These are phyloP conservation scores for Ispidina lecontei DNA, from an alignment of 2,797 vertebrate species.

Conservation along the genomic window DNA sequence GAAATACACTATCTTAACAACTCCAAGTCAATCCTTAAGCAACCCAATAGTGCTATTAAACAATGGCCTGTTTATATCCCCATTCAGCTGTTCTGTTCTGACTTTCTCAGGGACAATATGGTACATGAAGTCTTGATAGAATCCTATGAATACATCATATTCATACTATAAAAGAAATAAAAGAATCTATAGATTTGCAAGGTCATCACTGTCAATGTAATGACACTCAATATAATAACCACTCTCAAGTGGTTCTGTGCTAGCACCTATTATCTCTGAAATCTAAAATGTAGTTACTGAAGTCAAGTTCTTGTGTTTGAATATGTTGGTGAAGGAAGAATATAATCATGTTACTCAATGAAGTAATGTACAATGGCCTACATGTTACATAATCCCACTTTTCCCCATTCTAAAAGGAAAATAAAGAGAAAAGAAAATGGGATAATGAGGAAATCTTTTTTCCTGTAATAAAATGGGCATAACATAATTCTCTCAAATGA, in stretches of 20 bases:
- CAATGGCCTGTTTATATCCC: conserved; percentile 21
- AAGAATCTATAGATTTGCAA: background rate
- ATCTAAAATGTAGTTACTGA: background rate
- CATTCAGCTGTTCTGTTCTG: conserved; percentile 6
- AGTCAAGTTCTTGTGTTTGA: background rate
- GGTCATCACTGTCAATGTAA: background rate
- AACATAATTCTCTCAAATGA: background rate
- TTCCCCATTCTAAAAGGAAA: background rate
- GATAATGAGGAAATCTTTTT: conserved; percentile 6
- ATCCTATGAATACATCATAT: background rate
- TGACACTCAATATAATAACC: background rate
- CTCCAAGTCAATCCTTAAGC: conserved; percentile 27
- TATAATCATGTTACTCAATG: background rate
- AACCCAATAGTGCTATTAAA: conserved; percentile 19
- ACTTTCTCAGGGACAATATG: background rate
- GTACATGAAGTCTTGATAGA: background rate
- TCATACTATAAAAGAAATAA: background rate
- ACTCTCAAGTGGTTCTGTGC: background rate
- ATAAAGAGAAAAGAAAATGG: background rate
- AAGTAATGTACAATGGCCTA: background rate
- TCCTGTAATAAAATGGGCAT: background rate
- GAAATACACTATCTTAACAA: conserved; percentile 37
- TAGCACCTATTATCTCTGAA: background rate
- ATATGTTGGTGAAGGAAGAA: background rate
- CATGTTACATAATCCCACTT: background rate